Evolutionary conservation across 1,140 invertebrate species (phyloP).

Genomic region (Platyscapa corneri): DNA sequence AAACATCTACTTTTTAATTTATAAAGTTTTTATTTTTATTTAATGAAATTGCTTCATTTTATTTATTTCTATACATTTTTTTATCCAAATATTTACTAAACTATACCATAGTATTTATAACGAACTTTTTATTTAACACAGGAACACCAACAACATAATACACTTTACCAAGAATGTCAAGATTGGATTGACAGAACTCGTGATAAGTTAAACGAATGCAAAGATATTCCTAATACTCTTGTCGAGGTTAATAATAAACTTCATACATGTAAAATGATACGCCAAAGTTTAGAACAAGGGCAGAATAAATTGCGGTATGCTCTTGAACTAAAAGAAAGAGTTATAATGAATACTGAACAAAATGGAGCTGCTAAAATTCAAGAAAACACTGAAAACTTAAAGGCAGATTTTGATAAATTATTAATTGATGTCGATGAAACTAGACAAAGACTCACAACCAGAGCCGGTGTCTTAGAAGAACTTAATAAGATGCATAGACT

Average conservation of each 20-base stretch:
- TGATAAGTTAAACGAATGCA: slow-evolving; percentile 86
- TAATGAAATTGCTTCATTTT: too few species aligned
- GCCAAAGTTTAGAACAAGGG: slow-evolving; percentile 90
- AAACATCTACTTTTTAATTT: too few species aligned
- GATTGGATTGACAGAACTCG: slow-evolving; percentile 92
- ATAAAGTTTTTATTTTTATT: too few species aligned
- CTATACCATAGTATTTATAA: not conserved
- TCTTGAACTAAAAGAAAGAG: slow-evolving; percentile 92
- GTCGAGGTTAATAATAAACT: slow-evolving; percentile 89
- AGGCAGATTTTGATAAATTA: slow-evolving; percentile 90
- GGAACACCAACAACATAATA: slow-evolving; percentile 92
- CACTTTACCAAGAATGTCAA: slow-evolving; percentile 91
- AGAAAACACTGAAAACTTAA: slow-evolving; percentile 90
- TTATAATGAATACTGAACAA: slow-evolving; percentile 93
- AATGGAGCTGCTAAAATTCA: slow-evolving; percentile 89
- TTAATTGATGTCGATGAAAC: slow-evolving; percentile 86
- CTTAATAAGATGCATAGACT: slow-evolving; percentile 87
- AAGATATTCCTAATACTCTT: slow-evolving; percentile 83
- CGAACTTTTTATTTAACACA: slow-evolving; percentile 59
- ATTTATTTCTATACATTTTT: not conserved
- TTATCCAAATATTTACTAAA: not conserved
- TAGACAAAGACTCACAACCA: slow-evolving; percentile 81
- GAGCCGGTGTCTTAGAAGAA: slow-evolving; percentile 87
- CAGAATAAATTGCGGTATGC: slow-evolving; percentile 93
- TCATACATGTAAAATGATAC: slow-evolving; percentile 87